These are phyloP conservation scores for Percopsis transmontana DNA, from an alignment of 2,113 vertebrate species.

Conservation along the genomic window DNA sequence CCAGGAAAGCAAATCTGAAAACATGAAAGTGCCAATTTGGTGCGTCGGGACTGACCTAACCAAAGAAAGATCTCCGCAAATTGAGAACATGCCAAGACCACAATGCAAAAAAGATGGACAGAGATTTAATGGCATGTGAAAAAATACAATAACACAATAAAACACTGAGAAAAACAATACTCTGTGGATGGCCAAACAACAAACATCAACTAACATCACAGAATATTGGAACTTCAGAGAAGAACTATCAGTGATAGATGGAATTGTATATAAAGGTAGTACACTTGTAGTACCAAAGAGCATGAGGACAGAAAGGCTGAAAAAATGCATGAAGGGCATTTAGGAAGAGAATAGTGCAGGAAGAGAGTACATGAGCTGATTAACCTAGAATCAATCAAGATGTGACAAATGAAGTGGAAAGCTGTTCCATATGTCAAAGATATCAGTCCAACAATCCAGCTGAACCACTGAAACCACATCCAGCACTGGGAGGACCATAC, in stretches of 20 bases:
- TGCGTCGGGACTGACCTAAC: background rate
- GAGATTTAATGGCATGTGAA: constrained; percentile 34
- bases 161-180: background rate
- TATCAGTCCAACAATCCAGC: constrained; percentile 14
- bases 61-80: background rate
- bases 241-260: no score
- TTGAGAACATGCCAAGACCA: background rate
- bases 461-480: constrained; percentile 15
- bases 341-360: no score
- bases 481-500: constrained; percentile 3
- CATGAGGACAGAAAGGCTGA: constrained; percentile 12
- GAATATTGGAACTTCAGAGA: no score
- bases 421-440: constrained; percentile 5
- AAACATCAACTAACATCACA: no score
- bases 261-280: no score
- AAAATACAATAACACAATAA: background rate
- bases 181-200: no score
- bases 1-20: no score
- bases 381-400: constrained; percentile 16
- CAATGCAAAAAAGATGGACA: constrained; percentile 9
- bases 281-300: background rate
- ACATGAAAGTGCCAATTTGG: no score
- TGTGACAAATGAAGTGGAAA: constrained; percentile 10
- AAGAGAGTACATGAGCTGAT: no score
- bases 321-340: no score